Base-by-base conservation (phyloP, 2,113 vertebrate species). In the Poeciliopsis retropinna region DNA sequence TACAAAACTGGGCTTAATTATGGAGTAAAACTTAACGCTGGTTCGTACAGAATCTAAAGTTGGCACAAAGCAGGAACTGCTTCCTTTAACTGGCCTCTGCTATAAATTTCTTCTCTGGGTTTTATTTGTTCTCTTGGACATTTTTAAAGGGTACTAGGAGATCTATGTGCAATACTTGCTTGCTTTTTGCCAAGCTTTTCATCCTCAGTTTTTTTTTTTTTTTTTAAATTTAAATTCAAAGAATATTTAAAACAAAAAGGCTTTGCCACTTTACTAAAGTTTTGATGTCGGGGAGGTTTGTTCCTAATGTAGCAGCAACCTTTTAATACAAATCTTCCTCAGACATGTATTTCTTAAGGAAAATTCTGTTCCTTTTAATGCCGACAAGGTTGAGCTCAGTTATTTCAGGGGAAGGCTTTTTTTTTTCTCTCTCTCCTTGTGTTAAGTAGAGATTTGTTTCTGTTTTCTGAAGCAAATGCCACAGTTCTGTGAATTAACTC, bases 271-370 rank as follows among this genome's bases (percentile, higher is more conserved):
- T 99, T 99, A 98, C 94, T 92, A 93, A 95, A 91, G 93, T 83
- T 94, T 95, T 94, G 78, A 61, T 92, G 93, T 95, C 94, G 94
- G 90, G 84, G 86, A 70, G 77, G 37, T 88, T 96, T 96, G 95
- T 95, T 97, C 96, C 97, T 96, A 98, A 97, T 96, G 97, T 98
- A 98, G 97, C 97, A 96, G 95, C 95, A 95, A 94, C 77, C 91
- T 96, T 78, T 95, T 17, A 91, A 96, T 32, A 37, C 13, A 95
- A 97, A 95, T 78, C 95, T 96, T 97, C 95, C 96, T 96, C 96
- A 96, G 95, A 96, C 93, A 95, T 93, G 96, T 85, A 81, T 95
- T 94, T 96, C 81, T 85, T 72, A 70, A 87, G 72, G 68, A 90
- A 83, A 84, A 78, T 78, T 94, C 34, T 91, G 95, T 95, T 95